These are phyloP conservation scores for Sylvia borin DNA, from an alignment of 2,797 vertebrate species.

Conservation along the genomic window DNA sequence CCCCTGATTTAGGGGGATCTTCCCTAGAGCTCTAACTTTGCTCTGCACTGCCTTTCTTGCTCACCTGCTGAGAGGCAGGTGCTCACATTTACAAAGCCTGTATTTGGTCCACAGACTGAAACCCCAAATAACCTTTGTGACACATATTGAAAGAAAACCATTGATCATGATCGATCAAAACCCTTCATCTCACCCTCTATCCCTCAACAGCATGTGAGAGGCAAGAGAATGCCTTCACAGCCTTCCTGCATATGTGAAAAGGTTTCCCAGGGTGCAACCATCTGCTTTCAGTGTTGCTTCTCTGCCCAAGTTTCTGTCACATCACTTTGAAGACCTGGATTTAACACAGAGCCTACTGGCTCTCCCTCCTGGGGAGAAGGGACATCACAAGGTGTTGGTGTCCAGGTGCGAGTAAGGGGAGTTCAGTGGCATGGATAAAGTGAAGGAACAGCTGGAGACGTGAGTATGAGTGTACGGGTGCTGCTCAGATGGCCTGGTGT, in stretches of 20 bases:
- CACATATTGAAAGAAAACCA: neutral
- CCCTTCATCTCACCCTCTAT: neutral
- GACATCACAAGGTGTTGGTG: neutral
- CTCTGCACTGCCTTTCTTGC: neutral
- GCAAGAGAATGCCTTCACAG: neutral
- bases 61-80: neutral
- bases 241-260: neutral
- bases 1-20: neutral
- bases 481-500: neutral
- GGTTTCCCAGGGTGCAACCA: neutral
- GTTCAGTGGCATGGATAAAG: neutral
- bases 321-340: neutral
- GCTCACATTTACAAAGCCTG: neutral
- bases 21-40: neutral
- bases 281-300: neutral
- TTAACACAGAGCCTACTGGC: neutral
- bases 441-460: accelerated
- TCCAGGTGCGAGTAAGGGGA: neutral
- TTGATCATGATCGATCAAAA: neutral
- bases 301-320: neutral
- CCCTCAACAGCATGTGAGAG: neutral
- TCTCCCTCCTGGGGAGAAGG: neutral
- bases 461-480: neutral
- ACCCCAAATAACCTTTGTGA: neutral
- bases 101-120: neutral